A percentile compares a stretch with the other conserved stretches of the same genome.
Evolutionary conservation across 1,140 invertebrate species (phyloP).

Genomic region (Sarcophaga peregrina): DNA sequence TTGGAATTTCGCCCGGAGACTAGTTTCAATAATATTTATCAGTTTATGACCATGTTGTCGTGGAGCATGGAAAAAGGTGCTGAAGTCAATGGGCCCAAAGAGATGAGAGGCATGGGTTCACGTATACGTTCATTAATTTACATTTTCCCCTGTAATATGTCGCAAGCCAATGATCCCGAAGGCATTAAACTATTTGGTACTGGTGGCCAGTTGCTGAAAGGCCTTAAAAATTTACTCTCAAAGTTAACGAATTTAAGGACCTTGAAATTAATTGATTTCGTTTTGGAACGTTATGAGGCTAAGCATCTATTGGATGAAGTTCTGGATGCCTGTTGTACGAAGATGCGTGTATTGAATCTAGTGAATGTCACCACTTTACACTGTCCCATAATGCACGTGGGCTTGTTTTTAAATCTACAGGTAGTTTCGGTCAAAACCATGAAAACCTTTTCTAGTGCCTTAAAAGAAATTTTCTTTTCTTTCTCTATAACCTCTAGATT

Average conservation of each 20-base stretch:
- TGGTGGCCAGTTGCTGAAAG: conserved; percentile 76
- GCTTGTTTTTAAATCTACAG: conserved; percentile 80
- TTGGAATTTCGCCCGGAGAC: conserved; percentile 80
- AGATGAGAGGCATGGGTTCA: conserved; percentile 68
- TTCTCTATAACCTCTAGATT: conserved; percentile 67
- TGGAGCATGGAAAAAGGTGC: conserved; percentile 74
- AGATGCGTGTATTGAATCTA: conserved; percentile 74
- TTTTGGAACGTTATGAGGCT: conserved; percentile 78
- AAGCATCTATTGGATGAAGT: conserved; percentile 81
- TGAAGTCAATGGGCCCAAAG: conserved; percentile 54
- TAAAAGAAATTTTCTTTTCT: conserved; percentile 32
- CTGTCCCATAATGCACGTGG: conserved; percentile 81
- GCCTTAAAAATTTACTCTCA: conserved; percentile 77
- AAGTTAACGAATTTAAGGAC: conserved; percentile 75
- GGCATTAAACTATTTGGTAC: conserved; percentile 78
- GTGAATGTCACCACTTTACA: conserved; percentile 81
- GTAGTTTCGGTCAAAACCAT: conserved; percentile 61
- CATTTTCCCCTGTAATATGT: conserved; percentile 83
- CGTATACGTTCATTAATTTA: conserved; percentile 77
- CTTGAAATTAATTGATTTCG: conserved; percentile 80
- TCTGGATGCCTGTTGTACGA: conserved; percentile 74
- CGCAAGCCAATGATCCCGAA: conserved; percentile 73
- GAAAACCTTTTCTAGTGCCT: background rate
- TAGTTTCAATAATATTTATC: conserved; percentile 86
- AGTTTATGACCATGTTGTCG: conserved; percentile 84